Base-by-base conservation (phyloP, 64 coral and sea anemone genomes). In the Exaiptasia diaphana region DNA sequence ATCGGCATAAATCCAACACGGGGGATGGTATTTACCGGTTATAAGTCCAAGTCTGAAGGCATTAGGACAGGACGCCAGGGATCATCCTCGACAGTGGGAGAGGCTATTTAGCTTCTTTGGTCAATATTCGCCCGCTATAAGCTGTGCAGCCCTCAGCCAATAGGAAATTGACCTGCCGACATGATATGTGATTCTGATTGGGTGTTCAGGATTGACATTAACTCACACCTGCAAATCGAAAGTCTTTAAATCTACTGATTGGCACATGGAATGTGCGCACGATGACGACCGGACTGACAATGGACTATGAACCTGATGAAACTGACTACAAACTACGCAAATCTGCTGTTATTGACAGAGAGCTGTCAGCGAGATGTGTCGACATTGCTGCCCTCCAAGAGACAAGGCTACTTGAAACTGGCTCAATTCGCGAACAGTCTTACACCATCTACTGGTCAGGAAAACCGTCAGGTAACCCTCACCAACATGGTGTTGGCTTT, bases 121-220 rank as follows among this genome's bases (percentile, higher is more conserved):
- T 33, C 68, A 76, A 78, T 39, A 82, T 82, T 56, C 20, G 29
- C 78, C 70, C 50, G 15, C 82, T 68, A 46, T 13, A 85, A 85
- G 82, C 82, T 70, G 67, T 5, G 81, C 68, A 83, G 86, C 78
- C 68, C 68, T 41, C 60, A 65, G 67, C 53, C 87, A 82, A n/a
- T 82, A 65, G 53, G 79, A 54, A 75, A 22, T 36, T 77, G 60
- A 75, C 88, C 38, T 18, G 61, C 72, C n/a, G n/a, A n/a, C 52
- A 68, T 31, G 4, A 43, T 50, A 18, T 65, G 45, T 60, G 38
- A 57, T 52, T 72, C 24, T 26, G 59, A 80, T 3, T 80, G 86
- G 76, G 75, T 73, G 76, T 65, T 2, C 80, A 41, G 65, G 32
- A 53, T 29, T 33, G 20, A 46, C 5, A 86, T 67, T 5, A 76